Base-by-base conservation (phyloP, 2,888 invertebrate species). In the Trichogramma evanescens region DNA sequence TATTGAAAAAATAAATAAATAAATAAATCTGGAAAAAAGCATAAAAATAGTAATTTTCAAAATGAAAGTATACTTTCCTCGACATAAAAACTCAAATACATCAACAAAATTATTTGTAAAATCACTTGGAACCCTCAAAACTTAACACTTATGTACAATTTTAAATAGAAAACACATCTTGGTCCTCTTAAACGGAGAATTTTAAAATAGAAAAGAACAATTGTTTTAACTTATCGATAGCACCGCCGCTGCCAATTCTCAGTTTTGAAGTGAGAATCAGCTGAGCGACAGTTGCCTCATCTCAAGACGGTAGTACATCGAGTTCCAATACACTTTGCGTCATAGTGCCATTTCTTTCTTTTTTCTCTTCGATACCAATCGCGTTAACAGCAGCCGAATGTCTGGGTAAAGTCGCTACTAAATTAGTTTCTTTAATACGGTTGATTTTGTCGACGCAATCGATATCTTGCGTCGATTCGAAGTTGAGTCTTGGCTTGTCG, bases 271-370 rank as follows among this genome's bases (percentile, higher is more conserved):
- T 44, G 40, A 39, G 56, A 38, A 13, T 8, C n/a, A 44, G 40
- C 40, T 7, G 6, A 8, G n/a, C 8, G 13, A 6, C 10, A 8
- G 50, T 48, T 13, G 59, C 63, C 65, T 50, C 52, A 63, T 70
- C 70, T 75, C 75, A 77, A 68, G 76, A 77, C 55, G 77, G 77
- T 65, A 77, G 54, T 38, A 74, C 72, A 46, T 77, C 75, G 44
- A 77, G 68, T 58, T 77, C 77, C 42, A 77, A 68, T 26, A 74
- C 75, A 56, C 75, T 76, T 54, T 75, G 74, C n/a, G 71, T 62
- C 5, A 63, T 70, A 5, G 67, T 40, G 8, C 60, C 69, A 50
- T 72, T 59, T 13, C 54, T 41, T 8, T 52, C 49, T 6, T 38
- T 45, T 8, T 51, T 40, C 4, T 59, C 59, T 8, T 59, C 59